These are phyloP conservation scores for Actias luna DNA, from an alignment of 2,888 invertebrate species.

Conservation along the genomic window DNA sequence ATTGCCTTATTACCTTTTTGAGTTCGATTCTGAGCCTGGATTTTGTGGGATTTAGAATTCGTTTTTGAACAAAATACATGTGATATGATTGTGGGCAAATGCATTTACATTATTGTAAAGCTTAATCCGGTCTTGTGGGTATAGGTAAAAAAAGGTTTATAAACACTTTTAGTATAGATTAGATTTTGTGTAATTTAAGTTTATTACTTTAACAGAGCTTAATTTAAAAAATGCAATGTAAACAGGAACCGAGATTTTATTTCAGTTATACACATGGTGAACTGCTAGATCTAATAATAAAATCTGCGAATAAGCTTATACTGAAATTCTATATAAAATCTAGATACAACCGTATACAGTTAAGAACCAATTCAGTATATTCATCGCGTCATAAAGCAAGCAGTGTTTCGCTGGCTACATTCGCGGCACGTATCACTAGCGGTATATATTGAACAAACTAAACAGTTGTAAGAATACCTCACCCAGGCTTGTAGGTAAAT, in stretches of 20 bases:
- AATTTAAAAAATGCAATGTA: background rate
- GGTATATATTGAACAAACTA: conserved; percentile 77
- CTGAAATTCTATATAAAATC: conserved; percentile 57
- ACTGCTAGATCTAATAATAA: background rate
- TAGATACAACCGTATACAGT: conserved; percentile 44
- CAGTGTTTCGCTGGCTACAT: conserved; percentile 41
- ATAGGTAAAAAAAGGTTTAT: conserved; percentile 1
- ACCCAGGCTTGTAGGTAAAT: conserved; percentile 72
- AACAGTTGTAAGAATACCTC: conserved; percentile 79
- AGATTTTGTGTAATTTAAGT: background rate
- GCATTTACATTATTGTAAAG: conserved; percentile 9
- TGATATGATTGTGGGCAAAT: conserved; percentile 15
- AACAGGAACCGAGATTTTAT: background rate
- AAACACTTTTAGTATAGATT: background rate
- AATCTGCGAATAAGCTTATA: conserved; percentile 19
- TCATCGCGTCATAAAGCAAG: conserved; percentile 63
- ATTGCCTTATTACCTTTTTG: conserved; percentile 80
- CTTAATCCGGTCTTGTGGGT: background rate
- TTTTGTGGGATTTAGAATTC: conserved; percentile 63
- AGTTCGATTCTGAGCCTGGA: conserved; percentile 69
- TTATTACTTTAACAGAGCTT: background rate
- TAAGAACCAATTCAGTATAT: conserved; percentile 59
- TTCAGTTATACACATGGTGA: background rate
- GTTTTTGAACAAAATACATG: conserved; percentile 50
- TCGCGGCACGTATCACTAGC: conserved; percentile 63